These are phyloP conservation scores for Dinothrombium tinctorium DNA, from an alignment of 1,140 invertebrate genomes.

Conservation along the genomic window DNA sequence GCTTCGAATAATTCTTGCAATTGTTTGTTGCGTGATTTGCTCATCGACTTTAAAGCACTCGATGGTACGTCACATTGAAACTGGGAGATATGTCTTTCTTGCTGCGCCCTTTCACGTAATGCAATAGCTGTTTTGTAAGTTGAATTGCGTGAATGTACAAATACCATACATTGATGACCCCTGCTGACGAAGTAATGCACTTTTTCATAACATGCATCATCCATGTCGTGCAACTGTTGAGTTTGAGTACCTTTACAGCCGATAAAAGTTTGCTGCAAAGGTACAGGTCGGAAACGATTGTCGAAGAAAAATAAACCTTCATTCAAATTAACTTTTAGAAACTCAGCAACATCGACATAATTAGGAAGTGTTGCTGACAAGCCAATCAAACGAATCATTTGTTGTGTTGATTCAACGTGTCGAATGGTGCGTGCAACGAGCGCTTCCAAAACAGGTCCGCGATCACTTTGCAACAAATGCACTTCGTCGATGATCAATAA, in stretches of 20 bases:
- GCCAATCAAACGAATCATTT: constrained; percentile 92
- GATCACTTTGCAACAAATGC: constrained; percentile 83
- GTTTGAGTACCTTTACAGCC: constrained; percentile 56
- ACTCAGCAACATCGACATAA: constrained; percentile 84
- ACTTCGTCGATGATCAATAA: constrained; percentile 96
- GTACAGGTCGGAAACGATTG: constrained; percentile 81
- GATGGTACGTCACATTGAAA: constrained; percentile 12
- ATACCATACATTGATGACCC: constrained; percentile 95
- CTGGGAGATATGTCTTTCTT: constrained; percentile 37
- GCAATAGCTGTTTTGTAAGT: constrained; percentile 19
- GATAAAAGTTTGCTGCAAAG: constrained; percentile 70
- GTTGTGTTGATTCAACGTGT: constrained; percentile 78
- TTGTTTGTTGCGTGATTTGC: constrained; percentile 44
- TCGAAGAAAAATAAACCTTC: constrained; percentile 94
- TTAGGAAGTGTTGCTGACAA: constrained; percentile 93
- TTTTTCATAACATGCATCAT: constrained; percentile 80
- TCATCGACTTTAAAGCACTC: constrained; percentile 21
- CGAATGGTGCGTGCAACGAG: constrained; percentile 81
- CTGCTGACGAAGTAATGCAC: constrained; percentile 57
- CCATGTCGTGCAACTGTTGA: constrained; percentile 62
- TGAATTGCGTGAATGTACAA: constrained; percentile 79
- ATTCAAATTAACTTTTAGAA: constrained; percentile 75
- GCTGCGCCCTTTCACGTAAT: constrained; percentile 45
- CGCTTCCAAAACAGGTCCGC: constrained; percentile 92
- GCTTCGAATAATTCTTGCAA: constrained; percentile 53